Evolutionary conservation across 2,888 invertebrate species (phyloP), one percentile per base, ranked within the genome.

Genomic region (Caenorhabditis sulstoni): DNA sequence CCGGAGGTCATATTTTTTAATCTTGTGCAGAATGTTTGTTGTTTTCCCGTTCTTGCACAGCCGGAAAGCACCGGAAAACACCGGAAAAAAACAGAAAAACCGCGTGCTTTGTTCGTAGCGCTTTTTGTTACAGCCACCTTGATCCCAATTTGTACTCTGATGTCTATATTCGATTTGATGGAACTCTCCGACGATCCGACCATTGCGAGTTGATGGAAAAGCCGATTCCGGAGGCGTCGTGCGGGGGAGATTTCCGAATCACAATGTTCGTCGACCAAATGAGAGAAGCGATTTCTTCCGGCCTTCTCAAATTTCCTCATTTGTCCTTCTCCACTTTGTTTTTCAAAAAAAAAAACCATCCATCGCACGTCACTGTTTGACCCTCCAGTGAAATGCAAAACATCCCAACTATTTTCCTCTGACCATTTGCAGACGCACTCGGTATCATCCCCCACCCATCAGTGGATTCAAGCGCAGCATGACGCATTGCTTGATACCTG

Each of bases 241-340:
- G 35, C 37, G 53, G 53, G 29, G 53, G 53, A 9, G 35, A n/a
- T 7, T 16, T 55, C 18, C 11, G 59, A 49, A 59, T 39, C 29
- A 59, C 45, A 45, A 45, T 70, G 70, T 55, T 70, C 70, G 39
- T 53, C 55, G 70, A 70, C 47, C 70, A 61, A 22, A 41, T 41
- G 29, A 29, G 29, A 29, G 37, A 18, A 65, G 18, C 12, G 39
- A 44, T 8, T 37, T 55, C 35, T 22, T 66, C 66, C 37, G 55
- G 47, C 35, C 45, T 44, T 66, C 66, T 66, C 66, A 37, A 41
- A 66, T 61, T 61, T 37, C 61, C 45, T 59, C 59, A 29, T 22
- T 65, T 53, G 52, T 44, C 45, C 55, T 55, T 55, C 55, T 41
- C 12, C 41, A 14, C 7, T 3, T 11, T 41, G 11, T 14, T 41